These are phyloP conservation scores for Panzeria rudis DNA, from an alignment of 2,888 invertebrate genomes.

Conservation along the genomic window DNA sequence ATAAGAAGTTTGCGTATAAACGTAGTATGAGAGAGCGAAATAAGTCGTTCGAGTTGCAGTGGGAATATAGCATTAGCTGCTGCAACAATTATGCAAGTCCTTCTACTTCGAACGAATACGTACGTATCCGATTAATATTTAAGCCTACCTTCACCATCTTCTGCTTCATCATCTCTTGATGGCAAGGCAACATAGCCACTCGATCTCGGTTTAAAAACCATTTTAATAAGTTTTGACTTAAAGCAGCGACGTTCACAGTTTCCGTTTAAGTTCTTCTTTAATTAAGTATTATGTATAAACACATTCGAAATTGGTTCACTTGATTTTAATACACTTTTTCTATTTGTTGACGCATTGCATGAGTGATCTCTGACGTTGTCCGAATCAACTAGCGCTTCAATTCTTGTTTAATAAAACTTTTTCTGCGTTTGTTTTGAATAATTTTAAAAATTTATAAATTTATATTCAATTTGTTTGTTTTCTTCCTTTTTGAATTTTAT, in stretches of 20 bases:
- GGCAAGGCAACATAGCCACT: constrained; percentile 46
- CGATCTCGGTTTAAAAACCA: constrained; percentile 39
- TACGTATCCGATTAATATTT: neutral
- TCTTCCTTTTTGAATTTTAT: neutral
- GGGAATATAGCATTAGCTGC: no score
- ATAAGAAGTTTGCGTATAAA: no score
- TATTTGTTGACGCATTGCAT: constrained; percentile 5
- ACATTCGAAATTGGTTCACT: constrained; percentile 11
- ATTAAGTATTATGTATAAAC: neutral
- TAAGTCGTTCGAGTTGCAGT: no score
- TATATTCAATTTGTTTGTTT: neutral
- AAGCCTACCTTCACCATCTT: constrained; percentile 53
- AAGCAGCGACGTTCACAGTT: constrained; percentile 4
- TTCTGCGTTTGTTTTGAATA: neutral
- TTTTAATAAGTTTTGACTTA: neutral
- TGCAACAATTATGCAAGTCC: no score
- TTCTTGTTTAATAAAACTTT: constrained; percentile 21
- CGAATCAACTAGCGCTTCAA: constrained; percentile 29
- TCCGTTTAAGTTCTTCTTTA: neutral
- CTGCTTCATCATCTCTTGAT: constrained; percentile 33
- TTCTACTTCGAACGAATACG: no score
- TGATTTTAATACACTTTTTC: constrained; percentile 11
- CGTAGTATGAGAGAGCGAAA: no score
- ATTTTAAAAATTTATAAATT: neutral
- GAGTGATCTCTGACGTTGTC: constrained; percentile 21